Conservation (phyloP, 2,113 vertebrate genomes). For the Myotis lucifugus region DNA sequence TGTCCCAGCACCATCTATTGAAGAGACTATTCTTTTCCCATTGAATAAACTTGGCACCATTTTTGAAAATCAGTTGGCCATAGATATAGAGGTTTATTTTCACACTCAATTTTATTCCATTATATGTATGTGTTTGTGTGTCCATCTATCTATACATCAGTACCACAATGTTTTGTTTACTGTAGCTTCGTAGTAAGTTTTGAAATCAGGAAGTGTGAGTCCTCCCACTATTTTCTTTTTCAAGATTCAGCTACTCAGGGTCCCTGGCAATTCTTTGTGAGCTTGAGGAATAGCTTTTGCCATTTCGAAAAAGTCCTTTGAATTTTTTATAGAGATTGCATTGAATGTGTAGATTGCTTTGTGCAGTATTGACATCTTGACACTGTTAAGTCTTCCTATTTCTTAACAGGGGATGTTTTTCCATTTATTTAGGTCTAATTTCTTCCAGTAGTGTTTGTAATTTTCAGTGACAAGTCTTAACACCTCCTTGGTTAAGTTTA, state of each 20-base stretch:
- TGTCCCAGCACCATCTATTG: not conserved
- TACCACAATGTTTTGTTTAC: not conserved
- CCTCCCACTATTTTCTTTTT: not conserved
- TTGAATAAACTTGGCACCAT: not conserved
- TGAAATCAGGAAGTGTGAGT: not conserved
- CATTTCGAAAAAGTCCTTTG: not conserved
- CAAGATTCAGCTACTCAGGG: not conserved
- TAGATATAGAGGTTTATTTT: not conserved
- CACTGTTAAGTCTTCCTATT: not conserved
- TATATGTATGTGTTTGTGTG: not conserved
- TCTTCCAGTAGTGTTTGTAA: not conserved
- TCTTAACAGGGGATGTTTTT: not conserved
- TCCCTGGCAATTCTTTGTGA: not conserved
- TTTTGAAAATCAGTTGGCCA: not conserved
- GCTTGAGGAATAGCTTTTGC: not conserved
- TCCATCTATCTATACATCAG: not conserved
- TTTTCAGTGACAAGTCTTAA: not conserved
- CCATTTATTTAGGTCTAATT: constrained; percentile 5
- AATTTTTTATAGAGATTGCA: not conserved
- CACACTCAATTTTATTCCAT: not conserved
- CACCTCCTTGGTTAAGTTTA: not conserved
- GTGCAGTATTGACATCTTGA: not conserved
- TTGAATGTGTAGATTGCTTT: not conserved
- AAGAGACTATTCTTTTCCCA: not conserved
- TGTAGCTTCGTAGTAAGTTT: not conserved